These are phyloP conservation scores for Karalla daura DNA, from an alignment of 2,797 vertebrate species.

Conservation along the genomic window DNA sequence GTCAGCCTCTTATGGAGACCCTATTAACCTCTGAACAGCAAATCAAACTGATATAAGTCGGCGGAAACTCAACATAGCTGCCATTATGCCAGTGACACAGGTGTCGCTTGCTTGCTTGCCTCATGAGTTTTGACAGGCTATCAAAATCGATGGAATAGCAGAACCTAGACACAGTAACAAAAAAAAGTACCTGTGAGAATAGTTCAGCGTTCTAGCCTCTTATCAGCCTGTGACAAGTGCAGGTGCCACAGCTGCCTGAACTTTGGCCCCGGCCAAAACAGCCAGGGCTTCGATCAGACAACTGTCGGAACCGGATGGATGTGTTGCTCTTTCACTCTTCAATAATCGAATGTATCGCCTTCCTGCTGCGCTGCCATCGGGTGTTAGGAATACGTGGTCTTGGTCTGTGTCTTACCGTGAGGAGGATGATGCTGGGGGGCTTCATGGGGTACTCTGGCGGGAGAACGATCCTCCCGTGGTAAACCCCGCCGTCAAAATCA, in stretches of 20 bases:
- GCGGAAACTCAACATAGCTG: too few relatives aligned
- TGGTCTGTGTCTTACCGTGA: constrained; percentile 87
- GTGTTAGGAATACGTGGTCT: neutral
- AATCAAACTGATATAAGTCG: too few relatives aligned
- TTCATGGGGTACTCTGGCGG: constrained; percentile 99
- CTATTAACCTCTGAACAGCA: too few relatives aligned
- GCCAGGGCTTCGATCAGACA: constrained; percentile 38
- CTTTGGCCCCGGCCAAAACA: constrained; percentile 29
- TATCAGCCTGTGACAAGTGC: constrained; percentile 26
- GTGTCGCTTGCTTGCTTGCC: too few relatives aligned
- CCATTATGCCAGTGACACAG: too few relatives aligned
- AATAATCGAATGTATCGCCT: constrained; percentile 40
- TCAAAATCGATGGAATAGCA: too few relatives aligned
- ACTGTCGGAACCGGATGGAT: constrained; percentile 39
- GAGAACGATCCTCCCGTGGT: constrained; percentile 96
- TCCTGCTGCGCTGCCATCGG: constrained; percentile 24
- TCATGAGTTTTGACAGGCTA: too few relatives aligned
- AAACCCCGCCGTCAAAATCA: constrained; percentile 96
- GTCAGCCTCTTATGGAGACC: too few relatives aligned
- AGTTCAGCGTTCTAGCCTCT: too few relatives aligned
- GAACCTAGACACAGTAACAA: too few relatives aligned
- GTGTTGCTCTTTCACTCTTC: constrained; percentile 34
- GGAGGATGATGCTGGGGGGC: constrained; percentile 97
- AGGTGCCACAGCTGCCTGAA: constrained; percentile 23
- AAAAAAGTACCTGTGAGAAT: too few relatives aligned